phyloP scores from a whole-genome alignment of 2,797 vertebrate species.

The Catharus ustulatus region DNA sequence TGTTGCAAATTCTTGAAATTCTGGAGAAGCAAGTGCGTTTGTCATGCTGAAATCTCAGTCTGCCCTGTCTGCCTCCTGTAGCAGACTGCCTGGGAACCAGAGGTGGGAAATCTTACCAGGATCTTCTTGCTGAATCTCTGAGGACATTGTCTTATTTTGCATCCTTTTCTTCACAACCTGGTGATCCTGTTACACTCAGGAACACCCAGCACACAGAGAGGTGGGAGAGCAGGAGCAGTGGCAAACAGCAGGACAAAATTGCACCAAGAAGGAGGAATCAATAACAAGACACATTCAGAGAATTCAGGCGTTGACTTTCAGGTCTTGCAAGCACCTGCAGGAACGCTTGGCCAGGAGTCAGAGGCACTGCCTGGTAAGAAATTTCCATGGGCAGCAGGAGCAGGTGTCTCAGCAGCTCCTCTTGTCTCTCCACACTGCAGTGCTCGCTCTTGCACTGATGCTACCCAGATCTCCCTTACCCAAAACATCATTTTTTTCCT shows the following conservation, averaged over 20 bases:
- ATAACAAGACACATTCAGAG: background rate
- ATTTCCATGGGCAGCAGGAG: background rate
- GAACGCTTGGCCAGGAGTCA: background rate
- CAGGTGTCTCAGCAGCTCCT: background rate
- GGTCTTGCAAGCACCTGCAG: background rate
- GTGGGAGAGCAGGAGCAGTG: background rate
- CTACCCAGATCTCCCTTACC: background rate
- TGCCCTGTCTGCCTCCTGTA: background rate
- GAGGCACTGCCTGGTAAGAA: background rate
- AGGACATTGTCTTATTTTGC: background rate
- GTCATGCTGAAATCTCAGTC: background rate
- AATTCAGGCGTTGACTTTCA: background rate
- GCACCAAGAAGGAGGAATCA: background rate
- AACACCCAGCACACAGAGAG: background rate
- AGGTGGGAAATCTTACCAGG: background rate
- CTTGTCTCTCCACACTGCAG: background rate
- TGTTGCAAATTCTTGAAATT: background rate
- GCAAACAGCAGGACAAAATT: background rate
- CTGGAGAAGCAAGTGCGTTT: background rate
- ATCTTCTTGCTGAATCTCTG: background rate
- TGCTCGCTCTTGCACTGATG: background rate
- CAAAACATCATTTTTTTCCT: background rate
- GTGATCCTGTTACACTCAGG: background rate
- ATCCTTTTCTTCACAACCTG: background rate
- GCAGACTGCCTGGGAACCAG: background rate